Base-by-base conservation (phyloP, 2,888 invertebrate genomes). In the Watsonalla binaria region DNA sequence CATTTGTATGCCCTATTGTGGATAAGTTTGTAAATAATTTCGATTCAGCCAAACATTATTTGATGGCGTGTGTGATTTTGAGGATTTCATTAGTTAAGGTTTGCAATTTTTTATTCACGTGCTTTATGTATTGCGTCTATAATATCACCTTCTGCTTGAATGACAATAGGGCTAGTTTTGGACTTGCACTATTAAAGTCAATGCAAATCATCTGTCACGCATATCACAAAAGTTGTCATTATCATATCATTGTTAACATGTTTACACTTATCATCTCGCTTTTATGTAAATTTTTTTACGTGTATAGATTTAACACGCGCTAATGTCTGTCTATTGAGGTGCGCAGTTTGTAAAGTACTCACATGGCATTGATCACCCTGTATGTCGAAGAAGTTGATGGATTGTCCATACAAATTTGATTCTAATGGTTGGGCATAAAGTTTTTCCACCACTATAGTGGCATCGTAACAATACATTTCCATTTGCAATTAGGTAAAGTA, bases 221-320 rank as follows among this genome's bases (percentile, higher is more conserved):
- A 37, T 37, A 42, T 42, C 42, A 49, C 35, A 49, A 37, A 37
- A 49, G 48, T 7, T 37, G 48, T 37, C 39, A 49, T 49, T 49
- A 49, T 37, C 48, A 49, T 49, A 39, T 37, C n/a, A 49, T 37
- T 49, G 48, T 49, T 49, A 49, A 49, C 6, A 37, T 49, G 48
- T 37, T 37, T 37, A 49, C 48, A 49, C 14, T 49, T 49, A 15
- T 8, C 48, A 37, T 49, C 37, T 49, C 8, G 14, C 15, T 13
- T 49, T 39, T 49, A 49, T 49, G 39, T 49, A 37, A 34, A 33
- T 49, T 39, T 49, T 15, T 49, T 9, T 37, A 37, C 48, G 7
- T 34, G 47, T 35, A 47, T 34, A 24, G 47, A 13, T n/a, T 47
- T 35, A 37, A 37, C 14, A 39, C 14, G 35, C 13, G 48, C 48